Base-by-base conservation (phyloP, 1,140 invertebrate species). In the Riptortus pedestris region DNA sequence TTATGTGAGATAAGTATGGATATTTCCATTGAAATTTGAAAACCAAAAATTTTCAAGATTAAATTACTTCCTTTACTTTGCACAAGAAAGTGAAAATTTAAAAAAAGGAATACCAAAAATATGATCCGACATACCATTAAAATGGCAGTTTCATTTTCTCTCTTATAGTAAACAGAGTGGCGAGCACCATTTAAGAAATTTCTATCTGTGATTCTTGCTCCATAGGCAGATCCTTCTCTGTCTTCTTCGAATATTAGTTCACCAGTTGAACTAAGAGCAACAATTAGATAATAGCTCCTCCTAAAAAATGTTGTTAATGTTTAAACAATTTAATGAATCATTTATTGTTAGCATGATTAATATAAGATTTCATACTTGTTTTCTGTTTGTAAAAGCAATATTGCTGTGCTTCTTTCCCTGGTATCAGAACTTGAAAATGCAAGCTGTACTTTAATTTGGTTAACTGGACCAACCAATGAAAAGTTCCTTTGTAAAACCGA, bases 231-330 rank as follows among this genome's bases (percentile, higher is more conserved):
- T 2, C 84, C 84, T 72, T 90, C 87, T 52, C 86, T 78, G 69
- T 91, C 87, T 76, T 93, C 90, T 74, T 90, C 86, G 67, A 93
- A 84, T 62, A 88, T 85, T 18, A 93, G 73, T 73, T 87, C 85
- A 9, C 90, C 89, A 69, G 91, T 86, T 18, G 83, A 82, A 27
- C 85, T 88, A 26, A 93, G 79, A 16, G 86, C 88, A 7, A 93
- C 80, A 38, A 92, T 71, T 5, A 93, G 77, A 70, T 90, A 92
- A 72, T 91, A 91, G 70, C 85, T 90, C 60, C 86, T 81, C 70
- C 85, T 87, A 69, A 60, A 80, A 81, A 70, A 66, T 27, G 64
- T 57, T 57, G 20, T 27, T 26, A 57, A 12, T 27, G 26, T 24
- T 27, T 57, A 7, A 51, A 51, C 7, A n/a, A 9, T 9, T 51